These are phyloP conservation scores for Micromys minutus DNA, from an alignment of 2,113 vertebrate species.

Conservation along the genomic window DNA sequence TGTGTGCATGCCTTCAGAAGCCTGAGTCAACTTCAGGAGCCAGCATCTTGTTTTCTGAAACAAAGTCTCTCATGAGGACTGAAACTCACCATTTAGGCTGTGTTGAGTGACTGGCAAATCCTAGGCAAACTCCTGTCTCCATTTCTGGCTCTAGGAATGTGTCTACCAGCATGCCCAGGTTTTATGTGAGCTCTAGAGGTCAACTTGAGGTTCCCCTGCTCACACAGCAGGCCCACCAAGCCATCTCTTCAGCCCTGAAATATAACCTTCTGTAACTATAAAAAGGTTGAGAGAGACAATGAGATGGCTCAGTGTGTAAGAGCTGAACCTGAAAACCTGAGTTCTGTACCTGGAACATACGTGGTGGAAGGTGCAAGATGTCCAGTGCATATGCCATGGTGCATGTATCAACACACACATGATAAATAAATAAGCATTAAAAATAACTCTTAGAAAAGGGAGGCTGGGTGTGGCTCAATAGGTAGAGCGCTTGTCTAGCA, in stretches of 20 bases:
- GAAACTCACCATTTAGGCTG: not conserved
- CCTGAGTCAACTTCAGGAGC: not conserved
- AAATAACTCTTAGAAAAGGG: not conserved
- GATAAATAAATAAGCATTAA: not conserved
- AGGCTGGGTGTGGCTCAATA: too few relatives aligned
- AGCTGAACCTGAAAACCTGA: not conserved
- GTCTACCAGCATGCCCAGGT: too few relatives aligned
- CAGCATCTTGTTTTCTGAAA: not conserved
- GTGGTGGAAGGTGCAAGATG: too few relatives aligned
- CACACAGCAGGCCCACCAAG: not conserved
- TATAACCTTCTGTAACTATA: not conserved
- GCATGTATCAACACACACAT: not conserved
- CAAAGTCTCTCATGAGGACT: too few relatives aligned
- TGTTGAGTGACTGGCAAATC: not conserved
- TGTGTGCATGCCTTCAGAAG: rapidly evolving
- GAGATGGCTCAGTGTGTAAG: not conserved
- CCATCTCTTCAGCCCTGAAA: not conserved
- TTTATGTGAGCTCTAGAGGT: not conserved
- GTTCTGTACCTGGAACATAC: not conserved
- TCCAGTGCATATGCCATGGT: not conserved
- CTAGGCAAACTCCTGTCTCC: not conserved
- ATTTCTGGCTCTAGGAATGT: not conserved
- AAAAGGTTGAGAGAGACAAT: not conserved
- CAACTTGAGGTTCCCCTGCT: too few relatives aligned
- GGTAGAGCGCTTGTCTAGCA: not conserved